Percentiles rank a stretch among this genome's conserved stretches.
Conservation (phyloP, 2,113 vertebrate genomes). For the Rousettus leschenaultii region DNA sequence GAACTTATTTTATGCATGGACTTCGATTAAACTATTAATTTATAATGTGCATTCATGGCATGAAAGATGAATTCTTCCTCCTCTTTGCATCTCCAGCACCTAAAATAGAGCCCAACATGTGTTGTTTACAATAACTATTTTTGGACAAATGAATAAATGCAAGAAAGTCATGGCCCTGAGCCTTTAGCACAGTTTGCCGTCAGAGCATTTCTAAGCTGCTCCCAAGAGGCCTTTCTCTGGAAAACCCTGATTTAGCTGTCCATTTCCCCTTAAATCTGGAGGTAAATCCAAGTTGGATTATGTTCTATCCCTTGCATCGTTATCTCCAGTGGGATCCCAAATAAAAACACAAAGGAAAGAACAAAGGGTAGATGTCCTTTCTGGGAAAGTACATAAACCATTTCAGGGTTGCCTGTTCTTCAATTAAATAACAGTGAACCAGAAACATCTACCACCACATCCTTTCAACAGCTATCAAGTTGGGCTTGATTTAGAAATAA, state of each 20-base stretch:
- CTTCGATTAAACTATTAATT: background rate
- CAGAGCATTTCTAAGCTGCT: no score
- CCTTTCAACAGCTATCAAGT: background rate
- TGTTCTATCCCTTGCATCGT: background rate
- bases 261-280: background rate
- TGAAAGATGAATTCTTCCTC: background rate
- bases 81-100: background rate
- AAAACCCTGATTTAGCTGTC: background rate
- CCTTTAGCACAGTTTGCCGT: background rate
- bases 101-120: background rate
- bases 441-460: background rate
- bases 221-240: background rate
- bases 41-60: background rate
- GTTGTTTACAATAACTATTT: background rate
- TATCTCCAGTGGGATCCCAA: background rate
- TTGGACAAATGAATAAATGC: background rate
- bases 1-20: background rate
- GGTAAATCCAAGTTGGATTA: background rate
- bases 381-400: background rate
- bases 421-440: background rate
- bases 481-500: background rate
- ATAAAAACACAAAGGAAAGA: background rate
- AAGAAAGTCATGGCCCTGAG: background rate
- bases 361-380: background rate
- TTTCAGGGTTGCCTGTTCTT: background rate